Evolutionary conservation across 53 echinoderm and acorn worm species (phyloP), one percentile per base, ranked within the genome.

Genomic region (Antedon mediterranea): DNA sequence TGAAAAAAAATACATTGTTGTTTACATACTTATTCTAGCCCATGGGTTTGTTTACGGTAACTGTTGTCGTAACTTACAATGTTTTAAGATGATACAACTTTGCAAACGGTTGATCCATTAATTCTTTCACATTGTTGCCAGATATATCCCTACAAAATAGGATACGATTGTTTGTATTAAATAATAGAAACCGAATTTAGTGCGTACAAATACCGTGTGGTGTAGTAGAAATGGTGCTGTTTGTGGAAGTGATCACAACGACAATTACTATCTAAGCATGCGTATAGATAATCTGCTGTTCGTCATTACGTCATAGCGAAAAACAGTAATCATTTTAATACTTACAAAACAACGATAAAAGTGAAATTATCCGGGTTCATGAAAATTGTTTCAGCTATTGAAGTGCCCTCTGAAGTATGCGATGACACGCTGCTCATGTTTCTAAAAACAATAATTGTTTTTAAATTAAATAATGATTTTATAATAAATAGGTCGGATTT

Each of bases 111-210:
- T 8, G 71, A 28, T 71, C 76, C 29, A 30, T 30, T 29, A 88
- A 77, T 30, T 74, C 81, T 0, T 15, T 71, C 15, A 88, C 31
- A 32, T 41, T 43, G 76, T 88, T 88, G 4, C 42, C 79, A 7
- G 84, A 81, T 31, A 88, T 75, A 81, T 84, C 81, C 28, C 88
- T 88, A 78, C 29, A 32, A 30, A 71, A 30, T 8, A 44, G 79
- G 13, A 57, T 6, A 57, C n/a, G n/a, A n/a, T n/a, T n/a, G 37
- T 37, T 4, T 37, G 37, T 6, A 4, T 6, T 6, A 11, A 4
- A 11, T 37, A 6, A 37, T 11, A 37, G 37, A 37, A 37, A 37
- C 37, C 11, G 11, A 37, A 11, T 4, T 37, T 37, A n/a, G n/a
- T n/a, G n/a, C n/a, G 37, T 37, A 37, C 4, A 37, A 4, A 37